Base-by-base conservation (phyloP, 2,888 invertebrate genomes). In the Alloscopus bannaensis region DNA sequence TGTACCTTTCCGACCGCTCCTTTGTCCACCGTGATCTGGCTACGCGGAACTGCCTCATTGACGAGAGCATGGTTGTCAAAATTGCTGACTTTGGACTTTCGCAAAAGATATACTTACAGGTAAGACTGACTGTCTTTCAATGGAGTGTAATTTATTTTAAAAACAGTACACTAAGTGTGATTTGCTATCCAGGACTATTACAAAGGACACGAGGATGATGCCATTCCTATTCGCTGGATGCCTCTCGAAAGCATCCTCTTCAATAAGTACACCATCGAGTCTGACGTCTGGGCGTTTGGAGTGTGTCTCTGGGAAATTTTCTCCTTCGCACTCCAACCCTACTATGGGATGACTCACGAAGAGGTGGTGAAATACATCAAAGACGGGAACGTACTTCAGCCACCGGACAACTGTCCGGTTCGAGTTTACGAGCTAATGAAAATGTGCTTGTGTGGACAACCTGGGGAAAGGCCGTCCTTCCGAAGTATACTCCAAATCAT, bases 181-280 rank as follows among this genome's bases (percentile, higher is more conserved):
- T 60, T 16, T n/a, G 8, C 42, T 36, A 36, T 77, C 20, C 95
- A 95, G 90, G 96, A 97, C 88, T 97, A 97, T 88, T 98, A 97
- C 88, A 96, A 97, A 89, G 98, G 98, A 13, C 94, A 96, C 88
- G 96, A 97, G 87, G 94, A 96, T 88, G 97, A 97, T 89, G 97
- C 97, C 18, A 97, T 98, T 86, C 98, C 98, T 40, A 96, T 98
- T 26, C 91, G 98, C 88, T 98, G 98, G 98, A 98, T 98, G 97
- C 98, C 98, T 24, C 90, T 97, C 80, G 98, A 98, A 89, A 95
- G 97, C 89, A 97, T 98, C 88, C 90, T 98, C 69, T 97, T 97
- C 88, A 98, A 97, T 89, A 97, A 97, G 88, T 98, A 97, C 89
- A 97, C 98, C 16, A 91, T 95, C 81, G 97, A 98, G 88, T 96